Evolutionary conservation across 2,113 vertebrate species (phyloP), one percentile per base, ranked within the genome.

Genomic region (Halichoeres trimaculatus): DNA sequence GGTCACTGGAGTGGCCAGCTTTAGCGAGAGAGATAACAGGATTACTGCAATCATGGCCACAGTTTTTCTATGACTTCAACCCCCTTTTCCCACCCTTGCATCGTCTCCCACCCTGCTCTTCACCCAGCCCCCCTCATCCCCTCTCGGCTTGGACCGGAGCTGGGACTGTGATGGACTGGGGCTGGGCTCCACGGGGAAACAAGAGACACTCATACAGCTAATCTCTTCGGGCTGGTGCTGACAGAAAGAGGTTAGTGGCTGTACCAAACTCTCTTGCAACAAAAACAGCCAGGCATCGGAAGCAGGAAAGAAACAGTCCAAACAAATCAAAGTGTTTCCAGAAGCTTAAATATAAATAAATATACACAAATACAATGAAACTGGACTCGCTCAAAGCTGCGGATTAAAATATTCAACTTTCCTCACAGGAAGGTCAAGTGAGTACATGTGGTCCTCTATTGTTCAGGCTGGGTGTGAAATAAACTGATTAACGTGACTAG

Each of bases 21-120:
- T 93, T 91, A 93, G 92, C 85, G 89, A 78, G 84, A 90, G 79
- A 92, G 93, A 94, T 95, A 95, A 94, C 93, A 77, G 94, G 93
- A 94, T 94, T 95, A 95, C 83, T 54, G 91, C 90, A 91, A 91
- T 92, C 89, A 90, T 62, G 80, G 92, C 85, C 83, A 86, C 79
- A 88, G 84, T 90, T 91, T 30, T 89, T 88, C 74, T 74, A 88
- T 84, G 84, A 89, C 81, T 85, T 86, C 81, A 85, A 74, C 78
- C 80, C 65, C 74, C 70, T 81, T 45, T 36, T 72, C 81, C 68
- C 63, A 53, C 69, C 69, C 78, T 50, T 63, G 45, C 57, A 45
- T 84, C 57, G 11, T 61, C 69, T 41, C 45, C 70, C 66, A 62
- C 62, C 50, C 75, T 22, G 19, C 59, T 58, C 55, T 57, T 59